Evolutionary conservation across 2,888 invertebrate species (phyloP).

Genomic region (Apamea sordens): DNA sequence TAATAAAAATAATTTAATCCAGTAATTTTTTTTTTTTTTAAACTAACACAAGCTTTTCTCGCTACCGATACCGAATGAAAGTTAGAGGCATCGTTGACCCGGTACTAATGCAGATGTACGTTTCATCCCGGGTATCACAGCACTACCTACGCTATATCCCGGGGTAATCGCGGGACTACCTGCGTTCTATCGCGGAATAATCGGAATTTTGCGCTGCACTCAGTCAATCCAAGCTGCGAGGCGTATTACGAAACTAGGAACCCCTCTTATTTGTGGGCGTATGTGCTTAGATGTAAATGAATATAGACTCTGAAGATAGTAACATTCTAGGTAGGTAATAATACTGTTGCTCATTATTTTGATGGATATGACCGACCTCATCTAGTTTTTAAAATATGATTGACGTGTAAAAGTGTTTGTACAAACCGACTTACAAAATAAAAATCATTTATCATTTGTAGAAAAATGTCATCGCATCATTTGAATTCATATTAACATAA

Average conservation of each 20-base stretch:
- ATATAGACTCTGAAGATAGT: neutral
- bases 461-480: too few species aligned
- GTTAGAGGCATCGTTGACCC: conserved; percentile 50
- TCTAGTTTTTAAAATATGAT: too few species aligned
- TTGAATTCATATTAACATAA: too few species aligned
- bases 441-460: too few species aligned
- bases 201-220: conserved; percentile 5
- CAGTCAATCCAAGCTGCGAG: conserved; percentile 20
- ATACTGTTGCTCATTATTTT: too few species aligned
- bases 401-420: too few species aligned
- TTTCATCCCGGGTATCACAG: conserved; percentile 31
- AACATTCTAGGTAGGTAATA: neutral
- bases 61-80: conserved; percentile 37
- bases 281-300: neutral
- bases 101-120: conserved; percentile 57
- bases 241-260: conserved; percentile 5
- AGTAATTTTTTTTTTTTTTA: neutral
- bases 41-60: conserved; percentile 8
- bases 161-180: conserved; percentile 12
- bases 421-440: too few species aligned
- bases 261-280: conserved; percentile 4
- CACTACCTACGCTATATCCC: conserved; percentile 10
- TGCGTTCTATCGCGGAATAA: conserved; percentile 24
- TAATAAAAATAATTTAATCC: neutral
- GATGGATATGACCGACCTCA: too few species aligned